A percentile compares a stretch with the other conserved stretches of the same genome.
Conservation (phyloP, 2,888 invertebrate species). For the Drepanosiphum platanoidis region DNA sequence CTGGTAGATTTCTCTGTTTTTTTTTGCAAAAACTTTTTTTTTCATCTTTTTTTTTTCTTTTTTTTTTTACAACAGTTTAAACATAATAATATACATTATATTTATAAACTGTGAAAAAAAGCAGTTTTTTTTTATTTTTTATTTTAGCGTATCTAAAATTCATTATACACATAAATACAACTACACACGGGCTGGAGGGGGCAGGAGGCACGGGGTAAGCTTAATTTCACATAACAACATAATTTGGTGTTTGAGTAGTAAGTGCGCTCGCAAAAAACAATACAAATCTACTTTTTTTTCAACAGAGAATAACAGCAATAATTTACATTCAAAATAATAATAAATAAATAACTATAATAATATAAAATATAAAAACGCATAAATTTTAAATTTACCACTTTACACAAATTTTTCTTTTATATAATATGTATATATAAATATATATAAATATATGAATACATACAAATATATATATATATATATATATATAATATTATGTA, state of each 20-base stretch:
- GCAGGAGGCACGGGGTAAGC: not conserved
- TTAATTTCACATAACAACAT: constrained; percentile 24
- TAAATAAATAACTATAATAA: constrained; percentile 62
- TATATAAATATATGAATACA: no score
- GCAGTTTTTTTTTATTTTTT: not conserved
- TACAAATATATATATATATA: no score
- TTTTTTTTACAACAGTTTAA: constrained; percentile 23
- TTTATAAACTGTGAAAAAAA: constrained; percentile 9
- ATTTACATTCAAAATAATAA: constrained; percentile 61
- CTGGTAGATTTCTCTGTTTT: constrained; percentile 58
- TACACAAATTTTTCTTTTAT: constrained; percentile 38
- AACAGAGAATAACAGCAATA: constrained; percentile 60
- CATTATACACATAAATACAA: constrained; percentile 47
- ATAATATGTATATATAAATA: not conserved
- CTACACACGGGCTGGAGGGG: constrained; percentile 20
- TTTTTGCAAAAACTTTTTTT: constrained; percentile 29
- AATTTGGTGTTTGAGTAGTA: constrained; percentile 7
- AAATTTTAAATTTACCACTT: constrained; percentile 55
- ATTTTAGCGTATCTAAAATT: constrained; percentile 51
- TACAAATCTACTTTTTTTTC: constrained; percentile 59
- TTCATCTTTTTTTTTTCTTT: not conserved
- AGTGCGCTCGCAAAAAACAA: constrained; percentile 48
- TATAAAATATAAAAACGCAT: constrained; percentile 60
- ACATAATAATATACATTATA: constrained; percentile 12
- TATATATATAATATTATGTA: not conserved